Evolutionary conservation across 2,113 vertebrate genomes (phyloP).

Genomic region (Puntigrus tetrazona): DNA sequence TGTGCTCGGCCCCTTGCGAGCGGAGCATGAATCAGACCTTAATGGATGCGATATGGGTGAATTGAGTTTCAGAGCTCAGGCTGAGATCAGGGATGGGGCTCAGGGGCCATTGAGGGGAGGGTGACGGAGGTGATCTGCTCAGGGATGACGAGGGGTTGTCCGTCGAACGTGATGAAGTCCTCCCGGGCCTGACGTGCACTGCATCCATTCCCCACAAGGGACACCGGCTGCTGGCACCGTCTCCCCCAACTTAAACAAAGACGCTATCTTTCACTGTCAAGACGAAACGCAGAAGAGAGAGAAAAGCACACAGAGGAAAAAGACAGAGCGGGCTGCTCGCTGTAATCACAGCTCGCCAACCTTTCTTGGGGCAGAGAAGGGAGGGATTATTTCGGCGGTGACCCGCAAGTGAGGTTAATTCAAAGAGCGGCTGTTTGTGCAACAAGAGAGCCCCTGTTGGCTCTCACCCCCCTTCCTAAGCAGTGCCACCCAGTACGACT

Average conservation of each 20-base stretch:
- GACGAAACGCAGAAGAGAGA: constrained; percentile 44
- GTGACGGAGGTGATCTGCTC: constrained; percentile 27
- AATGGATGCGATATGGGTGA: constrained; percentile 56
- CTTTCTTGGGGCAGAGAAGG: constrained; percentile 32
- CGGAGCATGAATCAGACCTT: constrained; percentile 60
- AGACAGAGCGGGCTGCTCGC: constrained; percentile 18
- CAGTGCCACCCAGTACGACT: constrained; percentile 43
- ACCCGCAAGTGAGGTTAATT: constrained; percentile 61
- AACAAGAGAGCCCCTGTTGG: constrained; percentile 53
- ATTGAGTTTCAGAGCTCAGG: constrained; percentile 53
- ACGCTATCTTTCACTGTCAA: constrained; percentile 60
- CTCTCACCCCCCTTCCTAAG: constrained; percentile 18
- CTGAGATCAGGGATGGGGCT: constrained; percentile 6
- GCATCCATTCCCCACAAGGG: constrained; percentile 38
- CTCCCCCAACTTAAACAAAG: constrained; percentile 56
- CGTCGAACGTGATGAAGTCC: constrained; percentile 56
- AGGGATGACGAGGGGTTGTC: constrained; percentile 15
- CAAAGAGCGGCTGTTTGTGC: constrained; percentile 58
- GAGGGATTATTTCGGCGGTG: constrained; percentile 51
- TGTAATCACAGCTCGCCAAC: constrained; percentile 42
- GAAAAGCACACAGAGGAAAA: constrained; percentile 38
- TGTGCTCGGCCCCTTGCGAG: constrained; percentile 40
- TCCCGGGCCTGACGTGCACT: constrained; percentile 39
- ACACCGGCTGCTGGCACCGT: constrained; percentile 12
- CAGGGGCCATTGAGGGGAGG: neutral